Conservation (phyloP, 1,140 invertebrate species). For the Eufriesea mexicana region DNA sequence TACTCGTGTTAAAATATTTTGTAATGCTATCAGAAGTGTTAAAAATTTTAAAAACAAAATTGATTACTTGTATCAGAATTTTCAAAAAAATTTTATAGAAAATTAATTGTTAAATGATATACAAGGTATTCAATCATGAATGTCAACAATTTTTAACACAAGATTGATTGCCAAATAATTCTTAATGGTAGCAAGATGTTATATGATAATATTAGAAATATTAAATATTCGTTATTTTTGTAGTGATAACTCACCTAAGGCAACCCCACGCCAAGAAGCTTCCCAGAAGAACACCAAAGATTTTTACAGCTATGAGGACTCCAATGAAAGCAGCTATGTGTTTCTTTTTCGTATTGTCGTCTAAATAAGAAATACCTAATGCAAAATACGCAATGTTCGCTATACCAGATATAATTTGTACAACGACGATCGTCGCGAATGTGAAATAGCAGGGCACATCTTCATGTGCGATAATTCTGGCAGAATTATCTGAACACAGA, state of each 20-base stretch:
- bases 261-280: slow-evolving; percentile 79
- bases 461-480: slow-evolving; percentile 66
- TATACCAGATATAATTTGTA: slow-evolving; percentile 84
- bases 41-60: no score
- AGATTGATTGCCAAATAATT: no score
- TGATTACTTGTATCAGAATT: no score
- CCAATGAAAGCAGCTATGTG: slow-evolving; percentile 83
- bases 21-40: no score
- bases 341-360: slow-evolving; percentile 85
- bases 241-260: slow-evolving; percentile 68
- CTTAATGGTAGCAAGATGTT: no score
- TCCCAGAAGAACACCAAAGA: slow-evolving; percentile 79
- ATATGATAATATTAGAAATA: no score
- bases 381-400: slow-evolving; percentile 85
- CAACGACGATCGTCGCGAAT: slow-evolving; percentile 82
- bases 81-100: no score
- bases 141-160: no score
- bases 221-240: background rate
- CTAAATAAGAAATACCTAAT: slow-evolving; percentile 86
- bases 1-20: no score
- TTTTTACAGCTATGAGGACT: slow-evolving; percentile 73
- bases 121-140: no score
- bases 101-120: no score
- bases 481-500: slow-evolving; percentile 69
- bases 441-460: slow-evolving; percentile 78